These are phyloP conservation scores for Meiosimyza decipiens DNA, from an alignment of 2,888 invertebrate species.

Conservation along the genomic window DNA sequence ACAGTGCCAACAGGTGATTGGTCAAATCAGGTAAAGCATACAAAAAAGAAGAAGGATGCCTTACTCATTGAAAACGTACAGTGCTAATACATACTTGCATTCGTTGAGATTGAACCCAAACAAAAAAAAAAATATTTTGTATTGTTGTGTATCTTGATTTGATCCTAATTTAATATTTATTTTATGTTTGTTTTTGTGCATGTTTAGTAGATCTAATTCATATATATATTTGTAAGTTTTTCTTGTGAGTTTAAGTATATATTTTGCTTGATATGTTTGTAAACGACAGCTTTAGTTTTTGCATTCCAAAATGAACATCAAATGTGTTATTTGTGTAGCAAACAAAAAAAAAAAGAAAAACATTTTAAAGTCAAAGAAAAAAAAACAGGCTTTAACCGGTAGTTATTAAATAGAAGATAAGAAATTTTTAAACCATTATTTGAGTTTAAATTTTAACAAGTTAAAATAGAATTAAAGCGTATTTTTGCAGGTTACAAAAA, in stretches of 20 bases:
- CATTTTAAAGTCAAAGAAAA: too few relatives aligned
- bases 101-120: constrained; percentile 22
- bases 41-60: constrained; percentile 63
- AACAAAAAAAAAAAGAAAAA: too few relatives aligned
- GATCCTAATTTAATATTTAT: constrained; percentile 14
- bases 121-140: not conserved
- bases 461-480: too few relatives aligned
- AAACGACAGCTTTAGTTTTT: constrained; percentile 28
- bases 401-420: too few relatives aligned
- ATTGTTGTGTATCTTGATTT: not conserved
- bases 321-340: not conserved
- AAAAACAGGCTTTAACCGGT: too few relatives aligned
- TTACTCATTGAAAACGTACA: constrained; percentile 10
- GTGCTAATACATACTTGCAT: constrained; percentile 37
- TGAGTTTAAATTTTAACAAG: too few relatives aligned
- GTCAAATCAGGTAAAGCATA: constrained; percentile 76
- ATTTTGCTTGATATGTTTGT: constrained; percentile 22
- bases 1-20: constrained; percentile 89
- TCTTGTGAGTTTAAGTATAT: constrained; percentile 6
- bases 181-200: constrained; percentile 1
- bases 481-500: too few relatives aligned
- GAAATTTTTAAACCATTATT: too few relatives aligned
- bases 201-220: constrained; percentile 13
- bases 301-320: constrained; percentile 29
- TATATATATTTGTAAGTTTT: constrained; percentile 6